Base-by-base conservation (phyloP, 2,113 vertebrate genomes). In the Zosterops lateralis region DNA sequence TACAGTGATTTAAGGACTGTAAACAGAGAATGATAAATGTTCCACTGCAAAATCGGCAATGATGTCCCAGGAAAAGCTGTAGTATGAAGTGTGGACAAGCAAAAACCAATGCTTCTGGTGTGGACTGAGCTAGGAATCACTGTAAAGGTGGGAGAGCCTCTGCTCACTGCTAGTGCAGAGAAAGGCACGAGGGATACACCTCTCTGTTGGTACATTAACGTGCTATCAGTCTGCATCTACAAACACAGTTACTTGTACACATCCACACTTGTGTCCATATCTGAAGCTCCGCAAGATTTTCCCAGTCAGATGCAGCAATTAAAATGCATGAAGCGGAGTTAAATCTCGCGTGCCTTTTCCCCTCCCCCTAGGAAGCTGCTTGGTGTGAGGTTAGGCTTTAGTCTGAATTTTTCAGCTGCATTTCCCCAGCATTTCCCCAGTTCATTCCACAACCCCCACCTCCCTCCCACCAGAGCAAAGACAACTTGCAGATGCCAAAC, bases 301-400 rank as follows among this genome's bases (percentile, higher is more conserved):
- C 92, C 44, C 54, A 44, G 61, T 82, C 6, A 0, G 61, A 66
- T 56, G 48, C 8, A 80, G 84, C 87, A 79, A 96, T 96, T 95
- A 89, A 96, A 93, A 94, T 80, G 89, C 74, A 72, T n/a, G 76
- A 87, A 85, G 90, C 51, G 34, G 64, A 81, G 77, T 72, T 93
- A 91, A 79, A 71, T 68, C 77, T 87, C 58, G 17, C 1, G 0
- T 65, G 72, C 76, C 53, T 76, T 91, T 81, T 79, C 74, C 78
- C 66, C 57, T 90, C 70, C 85, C 85, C 71, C 65, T 71, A 48
- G 32, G 53, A 87, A 75, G 70, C 85, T 0, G 2, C 45, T 71
- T 56, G 64, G 44, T 5, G 2, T 32, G n/a, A 71, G 66, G 28
- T 26, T 25, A 61, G 66, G 48, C 56, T 89, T 53, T 28, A 32